Base-by-base conservation (phyloP, 1,140 invertebrate species). In the Propsilocerus akamusi region DNA sequence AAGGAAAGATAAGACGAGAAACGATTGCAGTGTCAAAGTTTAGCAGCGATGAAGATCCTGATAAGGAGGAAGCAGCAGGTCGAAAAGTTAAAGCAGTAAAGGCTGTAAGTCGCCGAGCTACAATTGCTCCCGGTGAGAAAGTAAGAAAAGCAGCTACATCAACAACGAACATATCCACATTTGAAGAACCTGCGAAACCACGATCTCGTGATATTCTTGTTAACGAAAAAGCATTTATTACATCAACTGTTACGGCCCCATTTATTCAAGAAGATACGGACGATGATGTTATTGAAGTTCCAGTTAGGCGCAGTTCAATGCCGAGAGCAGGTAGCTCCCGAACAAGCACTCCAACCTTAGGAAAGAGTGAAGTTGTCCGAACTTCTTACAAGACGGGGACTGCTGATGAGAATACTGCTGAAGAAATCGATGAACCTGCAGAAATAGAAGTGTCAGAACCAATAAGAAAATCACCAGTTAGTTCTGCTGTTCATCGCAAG, bases 1-100 rank as follows among this genome's bases (percentile, higher is more conserved):
- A 59, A 46, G 28, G 54, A 3, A 54, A 56, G 2, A 52, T 51
- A 20, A 59, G 58, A 47, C 59, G 56, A 26, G 56, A 60, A n/a
- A 52, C 59, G 22, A 54, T 41, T 17, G 34, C 34, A 17, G 34
- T 41, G 17, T 8, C 22, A 17, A 41, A 41, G 10, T 3, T 7
- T 17, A 41, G 34, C 34, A 20, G 22, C 22, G 34, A 41, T 17
- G 34, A 41, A 20, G 34, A 41, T 41, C 5, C 22, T 20, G 12
- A n/a, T 20, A 20, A 41, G 17, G 5, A 1, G 5, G 22, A 41
- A 41, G n/a, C n/a, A n/a, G n/a, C n/a, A n/a, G n/a, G n/a, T n/a
- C n/a, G n/a, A n/a, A n/a, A n/a, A n/a, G n/a, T n/a, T n/a, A n/a
- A 41, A 41, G 34, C 14, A 20, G 34, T 20, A 41, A 41, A 20